Conservation (phyloP, 2,797 vertebrate genomes). For the Artibeus lituratus region DNA sequence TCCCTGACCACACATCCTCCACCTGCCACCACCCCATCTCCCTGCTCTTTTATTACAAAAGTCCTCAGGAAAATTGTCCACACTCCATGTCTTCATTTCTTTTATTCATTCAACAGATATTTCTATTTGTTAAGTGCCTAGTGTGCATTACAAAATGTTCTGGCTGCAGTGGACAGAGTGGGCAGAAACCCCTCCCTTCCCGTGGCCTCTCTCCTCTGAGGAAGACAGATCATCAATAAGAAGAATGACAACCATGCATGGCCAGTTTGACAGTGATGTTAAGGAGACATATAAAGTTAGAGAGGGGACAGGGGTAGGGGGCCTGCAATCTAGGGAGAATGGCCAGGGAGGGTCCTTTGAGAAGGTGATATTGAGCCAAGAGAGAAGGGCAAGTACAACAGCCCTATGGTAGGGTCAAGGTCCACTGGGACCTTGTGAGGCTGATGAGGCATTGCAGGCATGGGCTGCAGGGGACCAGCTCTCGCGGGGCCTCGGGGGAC, state of each 20-base stretch:
- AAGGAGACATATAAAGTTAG: not conserved
- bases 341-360: not conserved
- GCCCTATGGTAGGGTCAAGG: not conserved
- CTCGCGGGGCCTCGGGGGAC: not conserved
- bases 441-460: not conserved
- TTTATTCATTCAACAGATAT: not conserved
- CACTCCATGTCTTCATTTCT: not conserved
- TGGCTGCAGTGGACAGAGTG: not conserved
- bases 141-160: not conserved
- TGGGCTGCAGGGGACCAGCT: not conserved
- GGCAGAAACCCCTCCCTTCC: not conserved
- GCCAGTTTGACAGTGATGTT: not conserved
- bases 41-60: not conserved
- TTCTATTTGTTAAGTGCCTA: not conserved
- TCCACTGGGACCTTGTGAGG: not conserved
- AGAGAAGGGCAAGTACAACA: too few species aligned
- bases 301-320: not conserved
- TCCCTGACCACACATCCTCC: not conserved
- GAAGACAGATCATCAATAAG: not conserved
- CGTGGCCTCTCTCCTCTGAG: not conserved
- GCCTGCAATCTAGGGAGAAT: not conserved
- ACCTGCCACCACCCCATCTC: not conserved
- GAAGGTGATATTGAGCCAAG: not conserved
- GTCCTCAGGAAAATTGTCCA: not conserved
- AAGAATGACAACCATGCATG: not conserved